These are phyloP conservation scores for Bicyclus anynana DNA, from an alignment of 1,140 invertebrate species.

Conservation along the genomic window DNA sequence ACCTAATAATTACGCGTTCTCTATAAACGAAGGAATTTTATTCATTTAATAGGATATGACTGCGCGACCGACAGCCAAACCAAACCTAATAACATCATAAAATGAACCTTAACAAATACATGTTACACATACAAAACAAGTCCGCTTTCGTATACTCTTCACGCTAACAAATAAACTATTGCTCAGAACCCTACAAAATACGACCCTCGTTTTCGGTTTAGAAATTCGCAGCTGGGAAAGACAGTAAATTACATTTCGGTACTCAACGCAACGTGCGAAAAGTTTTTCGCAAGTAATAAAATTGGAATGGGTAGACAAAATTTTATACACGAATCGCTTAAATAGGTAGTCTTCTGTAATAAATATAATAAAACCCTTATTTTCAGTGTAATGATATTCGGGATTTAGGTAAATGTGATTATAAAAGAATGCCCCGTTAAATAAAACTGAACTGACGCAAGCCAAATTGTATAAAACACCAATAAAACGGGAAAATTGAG, in stretches of 20 bases:
- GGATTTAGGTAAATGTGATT: conserved; percentile 29
- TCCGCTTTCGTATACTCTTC: background rate
- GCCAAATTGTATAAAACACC: conserved; percentile 58
- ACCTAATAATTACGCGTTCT: too few species aligned
- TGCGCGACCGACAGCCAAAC: too few species aligned
- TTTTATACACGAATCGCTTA: background rate
- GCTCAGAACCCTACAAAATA: background rate
- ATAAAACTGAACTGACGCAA: conserved; percentile 38
- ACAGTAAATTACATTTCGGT: background rate
- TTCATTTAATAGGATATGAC: too few species aligned
- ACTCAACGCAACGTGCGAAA: background rate
- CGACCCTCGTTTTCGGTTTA: background rate
- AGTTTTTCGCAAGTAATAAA: background rate
- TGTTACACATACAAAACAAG: too few species aligned
- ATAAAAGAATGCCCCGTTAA: conserved; percentile 42
- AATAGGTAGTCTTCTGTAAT: background rate
- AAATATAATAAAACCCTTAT: background rate
- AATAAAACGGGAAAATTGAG: conserved; percentile 60
- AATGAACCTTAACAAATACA: too few species aligned
- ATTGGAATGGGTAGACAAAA: background rate
- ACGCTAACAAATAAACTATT: background rate
- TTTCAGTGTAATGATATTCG: conserved; percentile 15
- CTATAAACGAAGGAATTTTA: too few species aligned
- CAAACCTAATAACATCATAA: too few species aligned
- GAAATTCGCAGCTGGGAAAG: background rate